Evolutionary conservation across 2,113 vertebrate genomes (phyloP).

Genomic region (Gobius niger): DNA sequence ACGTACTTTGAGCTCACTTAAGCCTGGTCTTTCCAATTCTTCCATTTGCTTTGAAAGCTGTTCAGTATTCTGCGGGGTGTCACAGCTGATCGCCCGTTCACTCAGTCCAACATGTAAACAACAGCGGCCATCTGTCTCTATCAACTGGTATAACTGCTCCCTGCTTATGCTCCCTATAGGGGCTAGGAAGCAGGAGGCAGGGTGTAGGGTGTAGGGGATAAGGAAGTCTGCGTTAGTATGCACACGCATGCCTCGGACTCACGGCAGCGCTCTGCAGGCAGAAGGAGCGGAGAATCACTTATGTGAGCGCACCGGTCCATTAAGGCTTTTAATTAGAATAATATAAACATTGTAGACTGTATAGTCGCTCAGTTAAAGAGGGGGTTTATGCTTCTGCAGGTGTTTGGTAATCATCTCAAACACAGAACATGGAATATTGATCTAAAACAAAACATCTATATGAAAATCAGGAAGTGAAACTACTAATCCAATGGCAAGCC

Average conservation of each 20-base stretch:
- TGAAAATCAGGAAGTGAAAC: too few relatives aligned
- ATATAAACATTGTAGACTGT: too few relatives aligned
- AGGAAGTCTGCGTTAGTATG: constrained; percentile 69
- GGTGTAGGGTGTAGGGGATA: constrained; percentile 41
- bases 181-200: constrained; percentile 38
- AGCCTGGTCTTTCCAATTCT: constrained; percentile 9
- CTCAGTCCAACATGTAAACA: constrained; percentile 72
- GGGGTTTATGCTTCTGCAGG: too few relatives aligned
- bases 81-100: constrained; percentile 53
- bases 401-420: too few relatives aligned
- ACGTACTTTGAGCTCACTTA: constrained; percentile 15
- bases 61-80: constrained; percentile 47
- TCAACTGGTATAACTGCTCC: constrained; percentile 68
- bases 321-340: neutral
- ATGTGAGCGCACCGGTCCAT: neutral
- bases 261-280: constrained; percentile 74
- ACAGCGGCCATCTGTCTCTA: constrained; percentile 73
- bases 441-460: too few relatives aligned
- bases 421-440: too few relatives aligned
- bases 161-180: constrained; percentile 48
- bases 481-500: too few relatives aligned
- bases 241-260: constrained; percentile 71
- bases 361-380: too few relatives aligned
- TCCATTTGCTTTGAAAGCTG: constrained; percentile 14
- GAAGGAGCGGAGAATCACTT: constrained; percentile 34